These are phyloP conservation scores for Macaria liturata DNA, from an alignment of 2,888 invertebrate genomes.

Conservation along the genomic window DNA sequence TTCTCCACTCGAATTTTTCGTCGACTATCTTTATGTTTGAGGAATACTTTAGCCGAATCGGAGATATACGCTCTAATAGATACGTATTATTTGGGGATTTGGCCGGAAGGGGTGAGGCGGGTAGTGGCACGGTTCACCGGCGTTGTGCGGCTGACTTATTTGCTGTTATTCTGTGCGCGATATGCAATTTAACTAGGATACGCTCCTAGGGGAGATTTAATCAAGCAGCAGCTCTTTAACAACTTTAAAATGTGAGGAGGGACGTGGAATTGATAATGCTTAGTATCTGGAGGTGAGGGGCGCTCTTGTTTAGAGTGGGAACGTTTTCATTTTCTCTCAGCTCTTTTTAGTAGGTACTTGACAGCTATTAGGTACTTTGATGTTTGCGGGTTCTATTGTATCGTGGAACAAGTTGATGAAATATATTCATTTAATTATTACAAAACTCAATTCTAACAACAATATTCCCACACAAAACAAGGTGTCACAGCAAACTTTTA, in stretches of 20 bases:
- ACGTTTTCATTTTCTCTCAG: not conserved
- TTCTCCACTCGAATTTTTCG: constrained; percentile 82
- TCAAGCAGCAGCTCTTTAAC: constrained; percentile 29
- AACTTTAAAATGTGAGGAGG: constrained; percentile 2
- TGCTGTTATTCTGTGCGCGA: constrained; percentile 58
- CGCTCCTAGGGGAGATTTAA: constrained; percentile 31
- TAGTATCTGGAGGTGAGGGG: not conserved
- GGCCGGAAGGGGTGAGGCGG: constrained; percentile 57
- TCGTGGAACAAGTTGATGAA: no score
- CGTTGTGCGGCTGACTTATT: constrained; percentile 52
- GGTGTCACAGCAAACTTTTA: no score
- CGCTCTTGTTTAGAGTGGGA: not conserved
- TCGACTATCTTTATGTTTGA: constrained; percentile 81
- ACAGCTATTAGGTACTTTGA: no score
- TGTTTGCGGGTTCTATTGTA: no score
- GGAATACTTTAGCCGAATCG: constrained; percentile 80
- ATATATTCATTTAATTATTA: no score
- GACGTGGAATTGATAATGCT: not conserved
- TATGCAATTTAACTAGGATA: constrained; percentile 53
- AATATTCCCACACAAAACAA: no score
- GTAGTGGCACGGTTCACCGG: constrained; percentile 54
- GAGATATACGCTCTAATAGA: constrained; percentile 80
- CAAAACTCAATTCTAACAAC: no score
- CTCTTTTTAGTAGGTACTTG: not conserved
- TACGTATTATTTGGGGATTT: constrained; percentile 78